Conservation (phyloP, 1,140 invertebrate species). For the Diprion similis region DNA sequence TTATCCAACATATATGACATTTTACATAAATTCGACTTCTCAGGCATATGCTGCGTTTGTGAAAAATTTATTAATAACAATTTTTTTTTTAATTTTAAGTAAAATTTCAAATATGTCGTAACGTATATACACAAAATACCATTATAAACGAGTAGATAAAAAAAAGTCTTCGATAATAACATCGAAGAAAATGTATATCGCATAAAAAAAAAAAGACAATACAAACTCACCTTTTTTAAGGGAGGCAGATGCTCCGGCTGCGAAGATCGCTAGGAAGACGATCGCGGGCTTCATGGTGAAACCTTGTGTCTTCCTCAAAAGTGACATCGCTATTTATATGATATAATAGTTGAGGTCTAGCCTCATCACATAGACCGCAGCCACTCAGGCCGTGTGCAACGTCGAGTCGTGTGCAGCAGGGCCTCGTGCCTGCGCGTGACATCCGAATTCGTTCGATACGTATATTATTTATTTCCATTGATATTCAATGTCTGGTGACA, state of each 20-base stretch:
- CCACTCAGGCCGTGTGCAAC: neutral
- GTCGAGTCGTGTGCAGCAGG: neutral
- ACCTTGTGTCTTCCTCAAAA: neutral
- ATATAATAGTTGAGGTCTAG: neutral
- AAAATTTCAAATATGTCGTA: neutral
- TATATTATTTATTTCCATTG: too few species aligned
- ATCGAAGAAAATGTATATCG: neutral
- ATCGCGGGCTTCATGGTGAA: slow-evolving; percentile 7
- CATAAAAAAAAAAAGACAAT: too few species aligned
- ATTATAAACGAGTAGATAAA: neutral
- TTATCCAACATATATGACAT: too few species aligned
- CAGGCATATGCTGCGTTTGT: too few species aligned
- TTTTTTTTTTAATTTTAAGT: neutral
- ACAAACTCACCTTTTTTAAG: neutral
- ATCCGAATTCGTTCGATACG: neutral
- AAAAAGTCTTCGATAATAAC: too few species aligned
- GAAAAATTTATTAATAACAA: too few species aligned
- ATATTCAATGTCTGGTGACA: too few species aligned
- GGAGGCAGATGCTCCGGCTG: neutral
- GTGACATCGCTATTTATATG: neutral
- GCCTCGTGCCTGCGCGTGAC: neutral
- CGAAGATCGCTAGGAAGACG: neutral
- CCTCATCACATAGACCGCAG: neutral
- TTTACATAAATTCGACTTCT: too few species aligned
- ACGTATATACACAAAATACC: neutral